A percentile compares a stretch with the other conserved stretches of the same genome.
phyloP scores from a whole-genome alignment of 2,888 invertebrate genomes.

The Drosophila kambysellisi region DNA sequence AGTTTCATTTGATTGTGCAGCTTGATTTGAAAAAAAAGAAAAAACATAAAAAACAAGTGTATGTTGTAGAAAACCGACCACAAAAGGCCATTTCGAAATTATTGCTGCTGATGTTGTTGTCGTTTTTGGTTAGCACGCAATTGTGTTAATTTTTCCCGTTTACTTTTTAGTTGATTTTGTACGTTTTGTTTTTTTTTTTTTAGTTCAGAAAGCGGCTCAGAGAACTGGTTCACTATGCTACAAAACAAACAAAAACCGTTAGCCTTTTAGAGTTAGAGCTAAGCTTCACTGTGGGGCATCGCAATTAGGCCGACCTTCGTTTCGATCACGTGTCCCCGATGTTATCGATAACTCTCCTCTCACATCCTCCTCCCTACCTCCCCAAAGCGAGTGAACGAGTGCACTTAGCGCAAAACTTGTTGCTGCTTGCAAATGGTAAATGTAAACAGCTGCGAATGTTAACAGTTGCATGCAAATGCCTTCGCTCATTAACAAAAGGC shows the following conservation, averaged over 20 bases:
- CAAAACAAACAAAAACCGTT: conserved; percentile 26
- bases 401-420: conserved; percentile 20
- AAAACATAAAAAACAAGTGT: neutral
- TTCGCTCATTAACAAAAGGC: conserved; percentile 12
- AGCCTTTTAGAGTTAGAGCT: conserved; percentile 12
- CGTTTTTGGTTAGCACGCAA: conserved; percentile 66
- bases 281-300: conserved; percentile 6
- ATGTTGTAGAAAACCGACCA: conserved; percentile 40
- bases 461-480: conserved; percentile 15
- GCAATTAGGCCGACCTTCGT: conserved; percentile 53
- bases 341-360: conserved; percentile 18
- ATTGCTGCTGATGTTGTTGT: conserved; percentile 27
- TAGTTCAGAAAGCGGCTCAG: conserved; percentile 58
- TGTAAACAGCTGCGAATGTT: conserved; percentile 18
- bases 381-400: neutral
- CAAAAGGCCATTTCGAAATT: conserved; percentile 55
- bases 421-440: conserved; percentile 5
- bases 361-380: too few relatives aligned
- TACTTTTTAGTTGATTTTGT: conserved; percentile 32
- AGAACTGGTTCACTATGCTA: conserved; percentile 45
- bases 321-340: conserved; percentile 48
- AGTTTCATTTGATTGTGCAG: conserved; percentile 18
- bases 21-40: conserved; percentile 16
- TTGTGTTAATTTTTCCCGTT: conserved; percentile 67
- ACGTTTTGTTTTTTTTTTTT: conserved; percentile 41